These are phyloP conservation scores for Hecatera dysodea DNA, from an alignment of 2,888 invertebrate genomes.

Conservation along the genomic window DNA sequence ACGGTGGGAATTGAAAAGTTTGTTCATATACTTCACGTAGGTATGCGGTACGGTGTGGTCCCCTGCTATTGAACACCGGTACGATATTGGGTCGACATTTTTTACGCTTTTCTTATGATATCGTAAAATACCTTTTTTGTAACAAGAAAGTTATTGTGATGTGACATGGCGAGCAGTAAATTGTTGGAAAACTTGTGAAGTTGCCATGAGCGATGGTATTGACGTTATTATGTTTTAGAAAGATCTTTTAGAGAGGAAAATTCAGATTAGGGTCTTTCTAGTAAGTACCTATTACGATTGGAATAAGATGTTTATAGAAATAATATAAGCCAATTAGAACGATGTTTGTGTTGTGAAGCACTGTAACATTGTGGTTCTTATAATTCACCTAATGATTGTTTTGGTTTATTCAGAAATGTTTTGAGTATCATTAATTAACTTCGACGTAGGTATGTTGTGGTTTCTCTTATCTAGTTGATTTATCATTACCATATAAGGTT, in stretches of 20 bases:
- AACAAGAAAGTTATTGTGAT: conserved; percentile 59
- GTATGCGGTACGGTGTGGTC: conserved; percentile 8
- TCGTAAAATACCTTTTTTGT: conserved; percentile 57
- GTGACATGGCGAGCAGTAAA: conserved; percentile 58
- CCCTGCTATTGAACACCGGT: conserved; percentile 16
- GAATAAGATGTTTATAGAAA: too few species aligned
- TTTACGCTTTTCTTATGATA: conserved; percentile 45
- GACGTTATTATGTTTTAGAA: conserved; percentile 16
- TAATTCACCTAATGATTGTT: not conserved
- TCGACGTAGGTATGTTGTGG: not conserved
- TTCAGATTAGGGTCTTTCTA: too few species aligned
- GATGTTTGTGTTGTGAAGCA: not conserved
- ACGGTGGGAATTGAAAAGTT: conserved; percentile 1
- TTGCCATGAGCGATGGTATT: conserved; percentile 13
- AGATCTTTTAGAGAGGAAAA: too few species aligned
- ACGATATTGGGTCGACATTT: conserved; percentile 54
- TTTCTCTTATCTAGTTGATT: not conserved
- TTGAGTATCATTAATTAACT: not conserved
- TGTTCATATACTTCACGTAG: conserved; percentile 10
- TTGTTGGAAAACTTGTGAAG: conserved; percentile 38
- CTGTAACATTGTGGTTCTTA: not conserved
- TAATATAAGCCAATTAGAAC: not conserved
- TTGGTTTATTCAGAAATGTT: not conserved
- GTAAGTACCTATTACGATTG: too few species aligned
- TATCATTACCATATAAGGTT: conserved; percentile 1